Percentiles rank a stretch among this genome's conserved stretches.
phyloP scores from a whole-genome alignment of 2,888 invertebrate genomes.

The Caenorhabditis sinica region DNA sequence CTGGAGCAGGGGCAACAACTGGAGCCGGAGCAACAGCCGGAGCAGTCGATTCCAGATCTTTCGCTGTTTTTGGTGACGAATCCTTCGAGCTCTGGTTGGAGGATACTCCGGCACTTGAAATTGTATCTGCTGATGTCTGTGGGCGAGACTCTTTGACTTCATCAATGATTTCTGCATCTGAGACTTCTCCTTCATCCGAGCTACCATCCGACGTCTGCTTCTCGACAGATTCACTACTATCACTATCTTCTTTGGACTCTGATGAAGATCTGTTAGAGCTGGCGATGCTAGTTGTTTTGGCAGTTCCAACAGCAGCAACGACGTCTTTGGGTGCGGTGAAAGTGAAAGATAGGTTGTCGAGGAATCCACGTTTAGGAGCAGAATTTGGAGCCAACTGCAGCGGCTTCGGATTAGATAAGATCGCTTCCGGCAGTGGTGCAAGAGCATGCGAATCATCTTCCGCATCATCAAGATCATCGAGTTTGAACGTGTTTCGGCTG shows the following conservation, averaged over 20 bases:
- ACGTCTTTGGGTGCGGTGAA: constrained; percentile 58
- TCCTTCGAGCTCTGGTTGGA: constrained; percentile 53
- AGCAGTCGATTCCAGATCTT: not conserved
- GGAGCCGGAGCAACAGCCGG: not conserved
- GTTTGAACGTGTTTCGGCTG: constrained; percentile 57
- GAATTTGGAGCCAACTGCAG: constrained; percentile 19
- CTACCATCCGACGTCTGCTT: constrained; percentile 33
- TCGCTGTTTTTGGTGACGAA: constrained; percentile 47
- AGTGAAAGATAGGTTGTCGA: constrained; percentile 51
- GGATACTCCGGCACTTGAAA: constrained; percentile 53
- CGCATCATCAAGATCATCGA: constrained; percentile 47
- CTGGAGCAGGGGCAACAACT: not conserved
- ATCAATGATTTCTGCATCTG: constrained; percentile 4
- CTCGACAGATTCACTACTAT: constrained; percentile 9
- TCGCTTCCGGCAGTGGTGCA: constrained; percentile 21
- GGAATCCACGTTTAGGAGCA: constrained; percentile 53
- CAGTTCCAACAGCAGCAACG: constrained; percentile 9
- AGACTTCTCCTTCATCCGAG: constrained; percentile 20
- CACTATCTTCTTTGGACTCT: constrained; percentile 18
- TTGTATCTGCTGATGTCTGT: constrained; percentile 62
- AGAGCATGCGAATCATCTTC: constrained; percentile 4
- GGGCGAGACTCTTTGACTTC: constrained; percentile 55
- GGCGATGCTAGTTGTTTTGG: not conserved
- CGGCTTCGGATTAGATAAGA: constrained; percentile 36
- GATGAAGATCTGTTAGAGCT: constrained; percentile 10